phyloP scores from a whole-genome alignment of 1,140 invertebrate genomes.

The Aphaenogaster floridana region DNA sequence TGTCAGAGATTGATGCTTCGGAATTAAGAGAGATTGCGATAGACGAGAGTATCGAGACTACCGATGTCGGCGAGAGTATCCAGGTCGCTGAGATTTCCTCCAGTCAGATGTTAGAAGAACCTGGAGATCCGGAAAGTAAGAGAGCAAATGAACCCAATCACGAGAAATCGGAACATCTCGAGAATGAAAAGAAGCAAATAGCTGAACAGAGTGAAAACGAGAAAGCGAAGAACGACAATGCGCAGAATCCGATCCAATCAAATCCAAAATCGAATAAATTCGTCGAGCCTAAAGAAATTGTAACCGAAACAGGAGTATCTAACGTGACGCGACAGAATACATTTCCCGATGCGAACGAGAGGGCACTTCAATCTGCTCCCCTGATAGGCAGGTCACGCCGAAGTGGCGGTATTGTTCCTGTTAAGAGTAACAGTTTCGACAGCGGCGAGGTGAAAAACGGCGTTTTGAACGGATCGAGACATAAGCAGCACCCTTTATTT shows the following conservation, averaged over 20 bases:
- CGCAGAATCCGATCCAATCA: background rate
- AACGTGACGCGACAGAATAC: slow-evolving; percentile 71
- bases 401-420: background rate
- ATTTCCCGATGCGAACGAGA: slow-evolving; percentile 67
- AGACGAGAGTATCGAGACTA: background rate
- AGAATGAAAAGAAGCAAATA: slow-evolving; percentile 1
- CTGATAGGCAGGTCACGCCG: slow-evolving; percentile 20
- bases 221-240: background rate
- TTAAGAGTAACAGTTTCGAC: slow-evolving; percentile 8
- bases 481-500: slow-evolving; percentile 65
- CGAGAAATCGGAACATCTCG: slow-evolving; percentile 27
- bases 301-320: background rate
- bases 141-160: background rate
- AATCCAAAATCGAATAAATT: background rate
- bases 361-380: slow-evolving; percentile 39
- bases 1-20: slow-evolving; percentile 16
- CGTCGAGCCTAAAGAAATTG: background rate
- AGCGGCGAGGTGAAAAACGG: slow-evolving; percentile 37
- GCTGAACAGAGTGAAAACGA: slow-evolving; percentile 24
- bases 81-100: slow-evolving; percentile 83
- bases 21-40: background rate
- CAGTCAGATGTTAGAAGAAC: slow-evolving; percentile 74
- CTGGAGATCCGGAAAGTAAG: slow-evolving; percentile 11
- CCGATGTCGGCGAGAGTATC: slow-evolving; percentile 71
- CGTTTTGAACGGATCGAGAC: slow-evolving; percentile 50